phyloP scores from a whole-genome alignment of 2,888 invertebrate species.

The Mesochorus sp. region DNA sequence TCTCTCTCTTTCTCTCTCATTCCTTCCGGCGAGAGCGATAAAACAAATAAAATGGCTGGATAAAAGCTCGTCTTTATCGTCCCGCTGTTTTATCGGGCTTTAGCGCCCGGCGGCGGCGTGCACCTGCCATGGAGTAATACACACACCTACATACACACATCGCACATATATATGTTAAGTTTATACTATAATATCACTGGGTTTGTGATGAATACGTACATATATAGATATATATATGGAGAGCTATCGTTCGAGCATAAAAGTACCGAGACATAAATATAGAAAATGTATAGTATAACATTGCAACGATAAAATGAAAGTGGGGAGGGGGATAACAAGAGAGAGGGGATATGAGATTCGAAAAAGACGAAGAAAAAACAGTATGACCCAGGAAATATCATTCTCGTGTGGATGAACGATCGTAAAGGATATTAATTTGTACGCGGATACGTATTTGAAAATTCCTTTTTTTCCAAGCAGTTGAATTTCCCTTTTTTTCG shows the following conservation, averaged over 20 bases:
- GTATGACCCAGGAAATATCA: constrained; percentile 33
- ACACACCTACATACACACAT: constrained; percentile 19
- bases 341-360: constrained; percentile 19
- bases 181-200: constrained; percentile 41
- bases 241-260: constrained; percentile 52
- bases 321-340: neutral
- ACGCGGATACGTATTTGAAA: constrained; percentile 5
- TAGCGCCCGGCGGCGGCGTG: constrained; percentile 51
- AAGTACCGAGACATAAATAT: constrained; percentile 49
- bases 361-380: constrained; percentile 14
- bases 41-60: constrained; percentile 66
- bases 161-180: constrained; percentile 18
- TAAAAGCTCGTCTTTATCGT: constrained; percentile 67
- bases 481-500: constrained; percentile 14
- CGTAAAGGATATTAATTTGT: constrained; percentile 52
- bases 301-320: constrained; percentile 45
- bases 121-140: constrained; percentile 40
- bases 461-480: constrained; percentile 30
- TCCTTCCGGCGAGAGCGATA: constrained; percentile 52
- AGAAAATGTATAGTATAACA: constrained; percentile 41
- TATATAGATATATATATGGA: constrained; percentile 4
- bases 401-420: constrained; percentile 35
- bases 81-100: constrained; percentile 63
- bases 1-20: neutral
- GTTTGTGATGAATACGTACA: constrained; percentile 24